Evolutionary conservation across 2,797 vertebrate genomes (phyloP).

Genomic region (Sandelia bainsii): DNA sequence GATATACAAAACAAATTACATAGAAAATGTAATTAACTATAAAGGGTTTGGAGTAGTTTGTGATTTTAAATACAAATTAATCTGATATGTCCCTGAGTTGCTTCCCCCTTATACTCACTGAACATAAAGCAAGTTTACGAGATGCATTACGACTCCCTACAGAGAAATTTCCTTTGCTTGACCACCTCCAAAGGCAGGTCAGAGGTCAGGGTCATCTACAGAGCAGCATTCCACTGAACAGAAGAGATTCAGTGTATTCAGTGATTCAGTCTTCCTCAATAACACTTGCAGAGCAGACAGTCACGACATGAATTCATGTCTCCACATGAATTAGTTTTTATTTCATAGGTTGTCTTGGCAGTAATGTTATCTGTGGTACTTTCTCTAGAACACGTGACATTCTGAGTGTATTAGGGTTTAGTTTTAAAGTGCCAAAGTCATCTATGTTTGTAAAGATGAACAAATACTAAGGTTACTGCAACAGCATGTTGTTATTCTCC

Average conservation of each 20-base stretch:
- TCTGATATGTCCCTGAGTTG: not conserved
- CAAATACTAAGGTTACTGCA: not conserved
- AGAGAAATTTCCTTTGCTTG: conserved; percentile 31
- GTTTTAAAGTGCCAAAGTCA: not conserved
- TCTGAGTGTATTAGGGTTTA: conserved; percentile 4
- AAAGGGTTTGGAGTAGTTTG: not conserved
- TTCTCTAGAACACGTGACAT: not conserved
- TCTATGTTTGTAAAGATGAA: not conserved
- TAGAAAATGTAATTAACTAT: not conserved
- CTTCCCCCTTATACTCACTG: conserved; percentile 3
- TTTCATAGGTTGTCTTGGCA: not conserved
- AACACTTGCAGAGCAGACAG: conserved; percentile 15
- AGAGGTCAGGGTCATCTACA: conserved; percentile 52
- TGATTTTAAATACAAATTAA: not conserved
- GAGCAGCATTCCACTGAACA: conserved; percentile 32
- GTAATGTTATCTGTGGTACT: not conserved
- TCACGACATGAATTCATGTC: conserved; percentile 22
- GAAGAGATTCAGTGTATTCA: conserved; percentile 18
- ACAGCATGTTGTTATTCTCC: conserved; percentile 6
- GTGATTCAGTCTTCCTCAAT: conserved; percentile 34
- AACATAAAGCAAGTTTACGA: conserved; percentile 56
- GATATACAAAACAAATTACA: not conserved
- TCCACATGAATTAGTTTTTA: conserved; percentile 9
- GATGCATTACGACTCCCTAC: conserved; percentile 47
- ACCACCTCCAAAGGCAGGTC: conserved; percentile 44